phyloP scores from a whole-genome alignment of 2,888 invertebrate species.

The Thelaira solivaga region DNA sequence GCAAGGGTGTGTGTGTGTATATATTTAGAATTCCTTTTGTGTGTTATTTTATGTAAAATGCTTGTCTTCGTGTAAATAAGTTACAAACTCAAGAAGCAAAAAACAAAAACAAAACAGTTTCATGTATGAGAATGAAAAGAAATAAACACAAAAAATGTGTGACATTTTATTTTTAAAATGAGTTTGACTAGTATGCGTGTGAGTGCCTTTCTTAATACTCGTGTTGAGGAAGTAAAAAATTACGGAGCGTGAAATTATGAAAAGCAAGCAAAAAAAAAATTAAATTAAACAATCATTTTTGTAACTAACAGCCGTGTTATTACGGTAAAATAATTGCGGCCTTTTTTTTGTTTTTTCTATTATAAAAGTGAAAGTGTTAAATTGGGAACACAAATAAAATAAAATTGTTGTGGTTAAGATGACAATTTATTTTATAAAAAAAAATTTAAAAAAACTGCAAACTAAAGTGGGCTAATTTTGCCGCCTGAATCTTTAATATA shows the following conservation, averaged over 20 bases:
- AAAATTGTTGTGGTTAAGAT: slow-evolving; percentile 22
- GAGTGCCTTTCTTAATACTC: slow-evolving; percentile 19
- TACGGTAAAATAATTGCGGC: slow-evolving; percentile 30
- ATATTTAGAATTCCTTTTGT: not conserved
- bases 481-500: slow-evolving; percentile 47
- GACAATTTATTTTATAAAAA: slow-evolving; percentile 10
- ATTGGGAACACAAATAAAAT: too few relatives aligned
- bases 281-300: slow-evolving; percentile 9
- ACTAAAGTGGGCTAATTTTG: not conserved
- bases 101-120: slow-evolving; percentile 25
- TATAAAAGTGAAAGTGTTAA: slow-evolving; percentile 56
- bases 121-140: slow-evolving; percentile 30
- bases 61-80: not conserved
- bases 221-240: slow-evolving; percentile 36
- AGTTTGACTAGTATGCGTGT: slow-evolving; percentile 1
- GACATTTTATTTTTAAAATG: slow-evolving; percentile 42
- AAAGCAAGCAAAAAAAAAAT: not conserved
- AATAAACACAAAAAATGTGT: slow-evolving; percentile 44
- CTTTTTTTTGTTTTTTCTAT: not conserved
- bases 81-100: not conserved
- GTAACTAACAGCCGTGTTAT: slow-evolving; percentile 3
- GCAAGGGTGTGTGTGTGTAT: not conserved
- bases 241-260: slow-evolving; percentile 52
- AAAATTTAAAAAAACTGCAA: not conserved
- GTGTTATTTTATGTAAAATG: slow-evolving; percentile 2